Percentiles rank a stretch among this genome's conserved stretches.
These are phyloP conservation scores for Iphiclides podalirius DNA, from an alignment of 2,888 invertebrate species.

Conservation along the genomic window DNA sequence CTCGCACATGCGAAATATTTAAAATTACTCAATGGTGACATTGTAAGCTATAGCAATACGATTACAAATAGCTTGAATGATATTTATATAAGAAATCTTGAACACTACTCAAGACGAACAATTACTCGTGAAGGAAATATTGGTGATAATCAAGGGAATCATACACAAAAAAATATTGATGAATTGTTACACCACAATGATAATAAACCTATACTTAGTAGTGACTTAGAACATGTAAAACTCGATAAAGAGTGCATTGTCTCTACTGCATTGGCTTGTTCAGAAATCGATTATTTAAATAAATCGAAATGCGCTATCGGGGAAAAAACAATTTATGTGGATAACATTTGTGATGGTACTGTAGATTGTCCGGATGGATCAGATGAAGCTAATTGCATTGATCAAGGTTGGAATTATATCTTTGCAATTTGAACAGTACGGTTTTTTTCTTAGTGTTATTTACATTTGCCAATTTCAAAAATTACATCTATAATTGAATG, in stretches of 20 bases:
- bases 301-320: conserved; percentile 43
- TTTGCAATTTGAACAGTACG: no score
- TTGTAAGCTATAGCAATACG: conserved; percentile 34
- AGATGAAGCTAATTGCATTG: conserved; percentile 53
- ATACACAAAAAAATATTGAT: conserved; percentile 7
- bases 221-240: neutral
- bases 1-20: conserved; percentile 30
- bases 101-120: conserved; percentile 4
- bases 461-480: no score
- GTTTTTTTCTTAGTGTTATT: no score
- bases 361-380: conserved; percentile 48
- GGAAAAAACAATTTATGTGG: conserved; percentile 37
- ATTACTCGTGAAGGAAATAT: no score
- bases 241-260: conserved; percentile 20
- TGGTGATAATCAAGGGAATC: conserved; percentile 32
- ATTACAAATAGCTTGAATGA: conserved; percentile 16
- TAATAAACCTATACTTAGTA: neutral
- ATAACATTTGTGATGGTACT: conserved; percentile 52
- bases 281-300: conserved; percentile 43
- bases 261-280: conserved; percentile 39
- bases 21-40: conserved; percentile 31
- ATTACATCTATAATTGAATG: no score
- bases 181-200: neutral
- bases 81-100: conserved; percentile 11
- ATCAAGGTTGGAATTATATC: conserved; percentile 52